Percentiles rank a stretch among this genome's conserved stretches.
Evolutionary conservation across 2,113 vertebrate genomes (phyloP).

Genomic region (Sceloporus undulatus): DNA sequence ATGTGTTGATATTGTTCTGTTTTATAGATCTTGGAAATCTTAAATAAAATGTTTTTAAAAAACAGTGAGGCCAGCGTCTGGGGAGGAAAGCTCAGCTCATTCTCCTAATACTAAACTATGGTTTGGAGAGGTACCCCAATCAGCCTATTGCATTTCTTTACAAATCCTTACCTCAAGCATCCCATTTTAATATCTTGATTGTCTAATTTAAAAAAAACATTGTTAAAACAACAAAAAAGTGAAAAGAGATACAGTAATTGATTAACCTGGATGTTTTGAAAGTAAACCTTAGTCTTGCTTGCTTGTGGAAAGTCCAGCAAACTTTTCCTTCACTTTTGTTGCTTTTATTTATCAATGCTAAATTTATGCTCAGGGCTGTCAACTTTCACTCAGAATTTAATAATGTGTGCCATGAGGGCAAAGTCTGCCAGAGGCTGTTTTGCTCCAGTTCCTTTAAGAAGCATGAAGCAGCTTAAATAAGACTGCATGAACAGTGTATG

Average conservation of each 20-base stretch:
- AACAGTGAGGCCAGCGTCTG: not conserved
- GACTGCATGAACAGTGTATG: slow-evolving; percentile 34
- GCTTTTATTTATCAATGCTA: slow-evolving; percentile 33
- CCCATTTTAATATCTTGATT: not conserved
- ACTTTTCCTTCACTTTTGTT: not conserved
- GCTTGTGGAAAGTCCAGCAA: not conserved
- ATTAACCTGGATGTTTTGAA: not conserved
- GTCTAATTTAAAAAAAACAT: not conserved
- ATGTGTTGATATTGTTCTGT: too few relatives aligned
- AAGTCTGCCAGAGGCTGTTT: slow-evolving; percentile 39
- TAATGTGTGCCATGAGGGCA: slow-evolving; percentile 41
- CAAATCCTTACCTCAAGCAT: not conserved
- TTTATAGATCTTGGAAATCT: too few relatives aligned
- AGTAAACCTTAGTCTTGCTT: not conserved
- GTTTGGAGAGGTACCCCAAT: not conserved
- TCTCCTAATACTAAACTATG: not conserved
- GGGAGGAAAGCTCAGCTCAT: not conserved
- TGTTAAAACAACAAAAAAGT: not conserved
- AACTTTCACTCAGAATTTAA: slow-evolving; percentile 42
- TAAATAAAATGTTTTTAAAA: too few relatives aligned
- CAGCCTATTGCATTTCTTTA: not conserved
- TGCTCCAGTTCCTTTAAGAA: slow-evolving; percentile 39
- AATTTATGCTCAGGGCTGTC: slow-evolving; percentile 41
- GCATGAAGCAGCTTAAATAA: slow-evolving; percentile 30
- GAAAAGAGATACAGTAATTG: not conserved